These are phyloP conservation scores for Tetropium fuscum DNA, from an alignment of 2,888 invertebrate genomes.

Conservation along the genomic window DNA sequence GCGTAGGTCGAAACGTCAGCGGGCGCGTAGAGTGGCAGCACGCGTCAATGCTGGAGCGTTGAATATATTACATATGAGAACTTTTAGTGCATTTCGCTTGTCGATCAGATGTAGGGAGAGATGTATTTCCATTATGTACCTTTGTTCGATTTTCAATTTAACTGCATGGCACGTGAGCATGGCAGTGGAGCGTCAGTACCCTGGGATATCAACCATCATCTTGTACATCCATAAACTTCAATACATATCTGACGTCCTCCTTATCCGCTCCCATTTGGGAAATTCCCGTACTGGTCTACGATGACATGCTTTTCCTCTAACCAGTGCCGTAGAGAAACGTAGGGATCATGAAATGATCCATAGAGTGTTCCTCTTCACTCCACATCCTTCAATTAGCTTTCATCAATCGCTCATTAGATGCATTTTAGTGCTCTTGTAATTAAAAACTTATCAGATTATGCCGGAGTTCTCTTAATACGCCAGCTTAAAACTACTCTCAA, in stretches of 20 bases:
- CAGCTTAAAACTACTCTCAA: too few relatives aligned
- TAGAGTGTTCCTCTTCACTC: too few relatives aligned
- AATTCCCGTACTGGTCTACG: conserved; percentile 50
- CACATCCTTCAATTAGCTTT: too few relatives aligned
- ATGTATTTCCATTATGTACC: conserved; percentile 23
- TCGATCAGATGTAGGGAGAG: conserved; percentile 3
- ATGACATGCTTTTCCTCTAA: conserved; percentile 12
- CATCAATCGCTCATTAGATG: too few relatives aligned
- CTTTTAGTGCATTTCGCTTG: not conserved
- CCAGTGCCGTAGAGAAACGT: conserved; percentile 16
- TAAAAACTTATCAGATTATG: too few relatives aligned
- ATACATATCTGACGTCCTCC: conserved; percentile 55
- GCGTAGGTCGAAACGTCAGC: not conserved
- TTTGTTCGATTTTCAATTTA: conserved; percentile 27
- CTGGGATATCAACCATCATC: conserved; percentile 50
- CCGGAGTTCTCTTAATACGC: too few relatives aligned
- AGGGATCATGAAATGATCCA: too few relatives aligned
- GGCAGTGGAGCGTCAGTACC: conserved; percentile 38
- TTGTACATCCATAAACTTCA: conserved; percentile 55
- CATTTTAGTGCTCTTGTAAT: too few relatives aligned
- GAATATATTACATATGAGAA: not conserved
- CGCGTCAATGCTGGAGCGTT: not conserved
- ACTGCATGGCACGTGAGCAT: conserved; percentile 25
- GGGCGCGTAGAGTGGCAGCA: not conserved
- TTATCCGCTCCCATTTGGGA: conserved; percentile 55